phyloP scores from a whole-genome alignment of 2,113 vertebrate species.

The Cricetomys ansorgei region DNA sequence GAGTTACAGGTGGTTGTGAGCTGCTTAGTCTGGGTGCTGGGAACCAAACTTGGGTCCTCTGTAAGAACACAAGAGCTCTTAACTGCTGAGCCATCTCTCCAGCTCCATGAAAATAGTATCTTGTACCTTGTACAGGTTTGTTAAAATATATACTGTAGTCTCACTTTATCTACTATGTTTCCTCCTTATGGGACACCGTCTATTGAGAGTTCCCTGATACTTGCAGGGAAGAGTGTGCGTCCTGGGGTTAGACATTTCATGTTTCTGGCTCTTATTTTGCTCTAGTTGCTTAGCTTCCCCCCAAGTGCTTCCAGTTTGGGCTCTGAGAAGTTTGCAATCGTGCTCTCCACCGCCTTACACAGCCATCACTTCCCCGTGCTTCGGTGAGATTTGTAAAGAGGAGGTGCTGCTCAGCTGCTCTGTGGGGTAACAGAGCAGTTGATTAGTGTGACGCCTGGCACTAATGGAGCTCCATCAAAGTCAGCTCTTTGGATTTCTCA shows the following conservation, averaged over 20 bases:
- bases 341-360: neutral
- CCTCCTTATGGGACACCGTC: no score
- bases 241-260: no score
- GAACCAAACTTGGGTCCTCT: neutral
- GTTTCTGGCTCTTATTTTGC: neutral
- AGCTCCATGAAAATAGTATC: neutral
- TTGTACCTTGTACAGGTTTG: neutral
- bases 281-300: neutral
- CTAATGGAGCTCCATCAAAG: neutral
- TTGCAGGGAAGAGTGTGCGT: neutral
- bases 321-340: neutral
- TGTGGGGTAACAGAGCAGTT: neutral
- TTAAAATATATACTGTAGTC: neutral
- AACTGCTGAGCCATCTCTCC: neutral
- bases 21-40: neutral
- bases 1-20: neutral
- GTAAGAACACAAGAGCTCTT: neutral
- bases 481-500: neutral
- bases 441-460: neutral
- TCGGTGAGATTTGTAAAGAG: neutral
- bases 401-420: neutral
- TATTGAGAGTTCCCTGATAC: neutral
- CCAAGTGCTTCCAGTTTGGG: neutral
- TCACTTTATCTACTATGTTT: neutral
- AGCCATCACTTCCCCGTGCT: no score